Base-by-base conservation (phyloP, 2,113 vertebrate species). In the Melanotaenia duboulayi region DNA sequence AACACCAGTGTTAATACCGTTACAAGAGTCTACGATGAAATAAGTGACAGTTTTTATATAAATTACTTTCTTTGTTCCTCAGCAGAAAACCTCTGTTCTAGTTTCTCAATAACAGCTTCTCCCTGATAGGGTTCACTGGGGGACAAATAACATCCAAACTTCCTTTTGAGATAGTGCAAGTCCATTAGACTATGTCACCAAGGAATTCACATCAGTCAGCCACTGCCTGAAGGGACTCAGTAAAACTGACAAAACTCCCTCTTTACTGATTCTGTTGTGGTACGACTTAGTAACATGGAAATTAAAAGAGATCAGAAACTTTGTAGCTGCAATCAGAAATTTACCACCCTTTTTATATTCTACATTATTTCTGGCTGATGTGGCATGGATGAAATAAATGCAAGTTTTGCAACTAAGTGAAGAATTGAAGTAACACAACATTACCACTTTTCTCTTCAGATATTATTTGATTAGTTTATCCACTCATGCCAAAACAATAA, bases 151-250 rank as follows among this genome's bases (percentile, higher is more conserved):
- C 52, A 80, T 77, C 76, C 65, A 28, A 28, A 28, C 28, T 28
- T 28, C 6, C 28, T 28, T 67, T 12, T 0, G 57, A 78, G 65
- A 69, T 55, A 40, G 60, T 54, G 60, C 16, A 72, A 84, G 80
- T 80, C 72, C 58, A 87, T 89, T 84, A 88, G 59, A 52, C 39
- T 59, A 19, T 75, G 74, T 79, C 65, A 76, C 61, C n/a, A 58
- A 62, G 65, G 56, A 74, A 66, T 65, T 74, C 77, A 54, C 76
- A 82, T 71, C 63, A 83, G 66, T 73, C 78, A 71, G 44, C 32
- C 2, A 12, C 22, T 20, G 76, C 84, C 86, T 80, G 28, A 61
- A 80, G 87, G 74, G 23, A 61, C 35, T 17, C 22, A 13, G 10
- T 56, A 55, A 50, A 76, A 54, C 57, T 78, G 59, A 83, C 57